Conservation (phyloP, 2,888 invertebrate species). For the Drosophila mayaguana region DNA sequence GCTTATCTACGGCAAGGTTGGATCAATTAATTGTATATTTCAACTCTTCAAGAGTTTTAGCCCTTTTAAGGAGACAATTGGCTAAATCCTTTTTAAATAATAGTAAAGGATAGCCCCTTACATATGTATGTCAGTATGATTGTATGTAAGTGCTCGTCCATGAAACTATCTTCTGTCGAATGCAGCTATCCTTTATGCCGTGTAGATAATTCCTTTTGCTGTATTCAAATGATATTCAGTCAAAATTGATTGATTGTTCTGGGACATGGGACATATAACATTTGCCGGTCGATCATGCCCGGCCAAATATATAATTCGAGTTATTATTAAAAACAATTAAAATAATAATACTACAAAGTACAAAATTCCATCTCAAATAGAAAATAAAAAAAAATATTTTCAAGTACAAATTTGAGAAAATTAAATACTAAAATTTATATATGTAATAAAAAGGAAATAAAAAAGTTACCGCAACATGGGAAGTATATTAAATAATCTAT, state of each 20-base stretch:
- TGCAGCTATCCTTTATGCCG: neutral
- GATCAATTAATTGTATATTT: no score
- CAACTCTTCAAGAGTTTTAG: no score
- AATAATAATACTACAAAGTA: no score
- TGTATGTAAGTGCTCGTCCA: neutral
- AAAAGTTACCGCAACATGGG: neutral
- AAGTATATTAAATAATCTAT: neutral
- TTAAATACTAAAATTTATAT: neutral
- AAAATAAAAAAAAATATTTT: neutral
- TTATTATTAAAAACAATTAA: no score
- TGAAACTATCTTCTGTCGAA: neutral
- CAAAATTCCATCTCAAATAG: no score
- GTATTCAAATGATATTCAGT: no score
- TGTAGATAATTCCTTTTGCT: no score
- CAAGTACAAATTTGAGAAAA: neutral
- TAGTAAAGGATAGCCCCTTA: neutral
- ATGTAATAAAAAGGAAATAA: neutral
- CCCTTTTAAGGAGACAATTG: neutral
- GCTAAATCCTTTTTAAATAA: conserved; percentile 2
- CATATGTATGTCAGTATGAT: neutral
- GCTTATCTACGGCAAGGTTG: neutral
- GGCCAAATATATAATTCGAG: neutral
- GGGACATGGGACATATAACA: no score
- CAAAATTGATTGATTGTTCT: no score
- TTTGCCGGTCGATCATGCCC: neutral